phyloP scores from a whole-genome alignment of 2,113 vertebrate genomes.

The Nerophis ophidion region DNA sequence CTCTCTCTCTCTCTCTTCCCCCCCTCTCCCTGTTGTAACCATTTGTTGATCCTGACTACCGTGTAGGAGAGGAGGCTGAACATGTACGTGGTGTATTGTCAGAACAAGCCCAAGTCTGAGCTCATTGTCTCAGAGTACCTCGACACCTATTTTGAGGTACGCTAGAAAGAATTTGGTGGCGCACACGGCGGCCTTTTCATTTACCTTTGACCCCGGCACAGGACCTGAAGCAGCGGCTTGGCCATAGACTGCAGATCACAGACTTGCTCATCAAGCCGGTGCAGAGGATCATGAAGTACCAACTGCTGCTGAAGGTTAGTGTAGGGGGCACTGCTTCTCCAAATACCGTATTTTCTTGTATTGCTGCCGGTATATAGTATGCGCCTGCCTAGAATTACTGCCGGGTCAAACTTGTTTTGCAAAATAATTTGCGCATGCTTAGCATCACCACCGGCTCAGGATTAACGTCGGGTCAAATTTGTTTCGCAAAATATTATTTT shows the following conservation, averaged over 20 bases:
- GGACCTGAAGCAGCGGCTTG: constrained; percentile 91
- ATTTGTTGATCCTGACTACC: neutral
- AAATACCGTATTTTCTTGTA: too few species aligned
- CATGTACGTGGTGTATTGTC: constrained; percentile 99
- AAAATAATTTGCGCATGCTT: too few species aligned
- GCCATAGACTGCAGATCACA: constrained; percentile 88
- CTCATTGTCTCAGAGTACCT: constrained; percentile 97
- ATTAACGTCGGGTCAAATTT: too few species aligned
- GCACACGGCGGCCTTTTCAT: neutral
- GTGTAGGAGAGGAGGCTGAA: constrained; percentile 89
- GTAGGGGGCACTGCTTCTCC: too few species aligned
- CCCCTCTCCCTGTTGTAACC: neutral
- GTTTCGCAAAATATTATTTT: too few species aligned
- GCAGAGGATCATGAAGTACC: constrained; percentile 97
- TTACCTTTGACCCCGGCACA: constrained; percentile 42
- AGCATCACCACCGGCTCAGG: too few species aligned
- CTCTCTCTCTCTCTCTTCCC: too few species aligned
- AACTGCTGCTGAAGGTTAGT: constrained; percentile 95
- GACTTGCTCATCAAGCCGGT: constrained; percentile 95
- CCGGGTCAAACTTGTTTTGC: too few species aligned
- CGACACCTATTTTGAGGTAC: constrained; percentile 96
- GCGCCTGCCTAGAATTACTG: too few species aligned
- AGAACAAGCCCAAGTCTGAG: constrained; percentile 98
- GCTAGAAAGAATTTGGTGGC: neutral
- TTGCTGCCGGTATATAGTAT: too few species aligned